Conservation (phyloP, 2,888 invertebrate genomes). For the Acholoe squamosa region DNA sequence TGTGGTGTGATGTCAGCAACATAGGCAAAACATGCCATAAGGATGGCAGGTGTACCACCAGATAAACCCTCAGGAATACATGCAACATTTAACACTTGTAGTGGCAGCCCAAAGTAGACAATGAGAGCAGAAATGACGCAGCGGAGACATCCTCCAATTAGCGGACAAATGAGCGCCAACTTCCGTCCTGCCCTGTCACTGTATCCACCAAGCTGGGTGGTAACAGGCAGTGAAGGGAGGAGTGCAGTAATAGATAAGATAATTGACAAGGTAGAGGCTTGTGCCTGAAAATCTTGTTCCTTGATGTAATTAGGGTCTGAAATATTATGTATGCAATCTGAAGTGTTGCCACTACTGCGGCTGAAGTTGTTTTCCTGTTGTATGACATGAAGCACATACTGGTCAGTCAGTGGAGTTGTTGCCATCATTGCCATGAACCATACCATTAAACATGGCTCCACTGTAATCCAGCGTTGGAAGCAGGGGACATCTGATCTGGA, state of each 20-base stretch:
- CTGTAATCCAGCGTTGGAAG: conserved; percentile 34
- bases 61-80: background rate
- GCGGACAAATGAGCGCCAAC: background rate
- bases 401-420: background rate
- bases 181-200: conserved; percentile 57
- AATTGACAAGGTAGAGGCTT: background rate
- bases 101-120: background rate
- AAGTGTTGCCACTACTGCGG: background rate
- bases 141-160: background rate
- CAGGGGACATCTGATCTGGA: background rate
- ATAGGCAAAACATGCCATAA: conserved; percentile 52
- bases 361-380: conserved; percentile 11
- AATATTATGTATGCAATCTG: background rate
- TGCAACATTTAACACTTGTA: background rate
- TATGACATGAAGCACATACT: conserved; percentile 30
- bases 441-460: conserved; percentile 45
- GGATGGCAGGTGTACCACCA: background rate
- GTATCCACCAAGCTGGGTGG: conserved; percentile 41
- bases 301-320: background rate
- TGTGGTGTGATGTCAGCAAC: conserved; percentile 57
- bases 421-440: conserved; percentile 35
- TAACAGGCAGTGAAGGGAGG: background rate
- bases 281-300: conserved; percentile 35
- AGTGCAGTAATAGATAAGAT: background rate
- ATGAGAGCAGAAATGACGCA: background rate